Evolutionary conservation across 2,888 invertebrate genomes (phyloP).

Genomic region (Drosophila austrosaltans): DNA sequence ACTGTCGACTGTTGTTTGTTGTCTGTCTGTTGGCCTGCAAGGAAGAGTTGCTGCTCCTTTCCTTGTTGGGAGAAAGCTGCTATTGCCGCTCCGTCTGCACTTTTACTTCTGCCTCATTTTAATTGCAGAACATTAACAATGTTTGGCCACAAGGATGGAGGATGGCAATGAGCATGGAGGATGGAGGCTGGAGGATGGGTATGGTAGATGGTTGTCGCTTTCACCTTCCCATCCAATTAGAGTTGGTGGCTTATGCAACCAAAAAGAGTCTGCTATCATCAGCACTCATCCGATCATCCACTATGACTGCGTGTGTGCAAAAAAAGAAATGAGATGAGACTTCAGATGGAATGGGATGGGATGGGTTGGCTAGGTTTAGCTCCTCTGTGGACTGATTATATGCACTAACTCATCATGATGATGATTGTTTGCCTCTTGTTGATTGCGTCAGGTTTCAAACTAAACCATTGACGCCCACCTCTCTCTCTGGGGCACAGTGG

Average conservation of each 20-base stretch:
- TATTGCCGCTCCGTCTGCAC: conserved; percentile 44
- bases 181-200: conserved; percentile 10
- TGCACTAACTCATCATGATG: conserved; percentile 1
- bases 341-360: too few relatives aligned
- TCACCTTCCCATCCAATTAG: conserved; percentile 56
- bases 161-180: conserved; percentile 5
- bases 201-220: conserved; percentile 30
- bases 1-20: conserved; percentile 26
- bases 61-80: conserved; percentile 72
- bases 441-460: conserved; percentile 47
- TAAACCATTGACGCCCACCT: conserved; percentile 2
- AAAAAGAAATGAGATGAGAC: too few relatives aligned
- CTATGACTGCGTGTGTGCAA: too few relatives aligned
- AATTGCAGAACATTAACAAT: conserved; percentile 73
- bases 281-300: too few relatives aligned
- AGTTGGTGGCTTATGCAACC: conserved; percentile 48
- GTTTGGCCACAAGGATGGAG: conserved; percentile 14
- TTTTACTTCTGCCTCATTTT: conserved; percentile 73
- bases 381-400: background rate
- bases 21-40: conserved; percentile 33
- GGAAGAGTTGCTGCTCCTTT: conserved; percentile 48
- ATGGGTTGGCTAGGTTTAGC: background rate
- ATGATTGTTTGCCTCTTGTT: conserved; percentile 20
- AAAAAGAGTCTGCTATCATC: too few relatives aligned
- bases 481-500: conserved; percentile 5